These are phyloP conservation scores for Scleropages formosus DNA, from an alignment of 2,797 vertebrate species.

Conservation along the genomic window DNA sequence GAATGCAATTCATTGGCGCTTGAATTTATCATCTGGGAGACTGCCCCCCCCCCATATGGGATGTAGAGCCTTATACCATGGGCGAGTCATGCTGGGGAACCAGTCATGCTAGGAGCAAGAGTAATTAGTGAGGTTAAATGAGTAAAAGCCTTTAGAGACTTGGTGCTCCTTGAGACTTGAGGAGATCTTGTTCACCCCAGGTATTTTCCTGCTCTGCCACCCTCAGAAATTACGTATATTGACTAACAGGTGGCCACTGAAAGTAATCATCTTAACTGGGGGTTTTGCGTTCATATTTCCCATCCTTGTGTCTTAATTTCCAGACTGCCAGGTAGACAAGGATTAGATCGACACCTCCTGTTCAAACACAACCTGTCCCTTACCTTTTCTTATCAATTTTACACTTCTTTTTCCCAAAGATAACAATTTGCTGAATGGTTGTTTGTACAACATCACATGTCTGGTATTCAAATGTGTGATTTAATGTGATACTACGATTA, in stretches of 20 bases:
- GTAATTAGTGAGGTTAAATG: slow-evolving; percentile 54
- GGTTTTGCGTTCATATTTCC: neutral
- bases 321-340: neutral
- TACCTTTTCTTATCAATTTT: neutral
- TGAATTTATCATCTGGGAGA: slow-evolving; percentile 48
- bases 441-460: neutral
- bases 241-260: neutral
- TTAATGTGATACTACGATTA: too few relatives aligned
- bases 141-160: slow-evolving; percentile 42
- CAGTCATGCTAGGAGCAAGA: slow-evolving; percentile 51
- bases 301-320: neutral
- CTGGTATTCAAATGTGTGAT: too few relatives aligned
- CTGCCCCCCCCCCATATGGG: slow-evolving; percentile 42
- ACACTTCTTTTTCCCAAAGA: neutral
- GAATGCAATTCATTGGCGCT: slow-evolving; percentile 29
- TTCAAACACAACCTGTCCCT: neutral
- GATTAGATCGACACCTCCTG: neutral
- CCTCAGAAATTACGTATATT: neutral
- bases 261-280: neutral
- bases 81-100: slow-evolving; percentile 44
- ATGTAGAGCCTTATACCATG: slow-evolving; percentile 48
- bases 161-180: neutral
- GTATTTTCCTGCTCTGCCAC: neutral
- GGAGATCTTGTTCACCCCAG: neutral
- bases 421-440: neutral